These are phyloP conservation scores for Cyrtodaria siliqua DNA, from an alignment of 2,888 invertebrate genomes.

Conservation along the genomic window DNA sequence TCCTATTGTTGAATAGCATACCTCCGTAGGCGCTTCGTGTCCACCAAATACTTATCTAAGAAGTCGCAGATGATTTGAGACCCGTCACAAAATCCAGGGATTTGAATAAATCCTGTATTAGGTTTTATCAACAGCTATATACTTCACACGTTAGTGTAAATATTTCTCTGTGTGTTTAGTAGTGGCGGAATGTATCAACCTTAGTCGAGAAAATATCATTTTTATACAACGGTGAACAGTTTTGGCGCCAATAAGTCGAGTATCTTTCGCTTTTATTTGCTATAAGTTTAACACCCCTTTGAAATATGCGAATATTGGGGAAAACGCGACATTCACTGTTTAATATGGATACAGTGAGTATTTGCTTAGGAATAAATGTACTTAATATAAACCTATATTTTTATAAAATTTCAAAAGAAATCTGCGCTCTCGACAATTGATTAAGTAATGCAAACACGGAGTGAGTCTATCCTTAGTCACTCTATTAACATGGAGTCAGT, in stretches of 20 bases:
- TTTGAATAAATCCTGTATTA: no score
- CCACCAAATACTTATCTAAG: no score
- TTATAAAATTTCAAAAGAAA: slow-evolving; percentile 2
- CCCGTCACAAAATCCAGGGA: no score
- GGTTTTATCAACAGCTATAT: no score
- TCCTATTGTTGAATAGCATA: no score
- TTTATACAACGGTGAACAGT: slow-evolving; percentile 12
- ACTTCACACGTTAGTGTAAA: slow-evolving; percentile 35
- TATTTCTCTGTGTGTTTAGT: slow-evolving; percentile 16
- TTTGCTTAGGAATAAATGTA: slow-evolving; percentile 16
- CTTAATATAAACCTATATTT: slow-evolving; percentile 19
- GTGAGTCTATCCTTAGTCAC: slow-evolving; percentile 13
- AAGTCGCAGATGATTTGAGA: no score
- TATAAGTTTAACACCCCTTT: slow-evolving; percentile 27
- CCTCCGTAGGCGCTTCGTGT: no score
- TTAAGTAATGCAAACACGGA: slow-evolving; percentile 13
- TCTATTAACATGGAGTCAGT: slow-evolving; percentile 4
- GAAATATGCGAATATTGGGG: slow-evolving; percentile 8
- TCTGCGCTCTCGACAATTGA: neutral
- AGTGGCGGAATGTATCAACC: slow-evolving; percentile 20
- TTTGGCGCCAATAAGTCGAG: slow-evolving; percentile 32
- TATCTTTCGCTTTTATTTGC: slow-evolving; percentile 23
- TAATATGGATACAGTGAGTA: slow-evolving; percentile 7
- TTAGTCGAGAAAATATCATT: neutral
- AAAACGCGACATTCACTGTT: slow-evolving; percentile 4